These are phyloP conservation scores for Sarcophaga subvicina DNA, from an alignment of 2,888 invertebrate species.

Conservation along the genomic window DNA sequence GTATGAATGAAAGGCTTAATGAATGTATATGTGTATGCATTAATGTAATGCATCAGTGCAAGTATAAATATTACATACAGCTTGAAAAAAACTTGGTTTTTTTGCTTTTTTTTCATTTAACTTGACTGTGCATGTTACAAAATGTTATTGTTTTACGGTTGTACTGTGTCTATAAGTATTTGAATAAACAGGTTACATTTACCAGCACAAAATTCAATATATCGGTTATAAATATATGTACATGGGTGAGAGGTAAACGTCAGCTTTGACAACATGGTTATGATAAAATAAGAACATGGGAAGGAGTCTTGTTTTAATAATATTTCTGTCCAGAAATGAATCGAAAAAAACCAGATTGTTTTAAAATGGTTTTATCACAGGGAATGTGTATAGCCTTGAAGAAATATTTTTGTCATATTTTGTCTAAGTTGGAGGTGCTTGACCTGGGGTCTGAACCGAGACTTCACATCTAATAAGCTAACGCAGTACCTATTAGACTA, in stretches of 20 bases:
- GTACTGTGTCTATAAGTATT: not conserved
- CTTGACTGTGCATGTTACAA: not conserved
- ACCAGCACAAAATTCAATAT: not conserved
- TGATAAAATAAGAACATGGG: not conserved
- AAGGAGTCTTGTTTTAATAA: conserved; percentile 40
- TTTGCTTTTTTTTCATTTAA: not conserved
- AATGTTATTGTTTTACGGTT: not conserved
- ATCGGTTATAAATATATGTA: not conserved
- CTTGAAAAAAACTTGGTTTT: not conserved
- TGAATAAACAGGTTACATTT: not conserved
- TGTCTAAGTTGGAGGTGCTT: too few species aligned
- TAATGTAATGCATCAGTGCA: too few species aligned
- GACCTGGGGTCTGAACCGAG: too few species aligned
- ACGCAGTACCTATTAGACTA: too few species aligned
- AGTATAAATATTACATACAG: too few species aligned
- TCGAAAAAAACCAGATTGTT: conserved; percentile 9
- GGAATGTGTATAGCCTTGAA: not conserved
- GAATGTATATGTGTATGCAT: too few species aligned
- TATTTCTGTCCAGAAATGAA: conserved; percentile 20
- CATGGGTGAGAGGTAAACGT: not conserved
- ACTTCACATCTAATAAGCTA: too few species aligned
- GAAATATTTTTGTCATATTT: too few species aligned
- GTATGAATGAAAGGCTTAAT: too few species aligned
- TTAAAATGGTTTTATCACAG: conserved; percentile 38
- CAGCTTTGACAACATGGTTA: too few species aligned